These are phyloP conservation scores for Noctua janthina DNA, from an alignment of 2,888 invertebrate genomes.

Conservation along the genomic window DNA sequence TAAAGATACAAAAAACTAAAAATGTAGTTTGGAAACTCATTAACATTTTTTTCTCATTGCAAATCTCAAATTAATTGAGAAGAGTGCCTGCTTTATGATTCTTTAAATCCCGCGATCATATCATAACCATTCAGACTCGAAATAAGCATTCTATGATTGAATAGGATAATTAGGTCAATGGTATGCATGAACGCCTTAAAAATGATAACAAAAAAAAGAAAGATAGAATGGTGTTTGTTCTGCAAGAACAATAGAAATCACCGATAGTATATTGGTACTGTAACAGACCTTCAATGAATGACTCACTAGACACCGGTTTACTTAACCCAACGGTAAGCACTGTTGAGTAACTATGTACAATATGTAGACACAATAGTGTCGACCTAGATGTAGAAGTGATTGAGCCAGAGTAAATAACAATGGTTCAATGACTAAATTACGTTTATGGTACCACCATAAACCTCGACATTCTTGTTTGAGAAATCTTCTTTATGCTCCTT, in stretches of 20 bases:
- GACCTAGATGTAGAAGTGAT: constrained; percentile 47
- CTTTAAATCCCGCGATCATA: neutral
- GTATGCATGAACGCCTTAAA: constrained; percentile 5
- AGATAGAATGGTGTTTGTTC: neutral
- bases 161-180: neutral
- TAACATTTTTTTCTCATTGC: neutral
- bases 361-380: constrained; percentile 37
- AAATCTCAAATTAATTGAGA: neutral
- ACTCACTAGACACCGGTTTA: constrained; percentile 52
- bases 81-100: neutral
- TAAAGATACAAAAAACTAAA: neutral
- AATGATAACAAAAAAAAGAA: neutral
- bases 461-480: neutral
- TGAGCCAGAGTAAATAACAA: constrained; percentile 40
- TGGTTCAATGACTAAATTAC: constrained; percentile 30
- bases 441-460: neutral
- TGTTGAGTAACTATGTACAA: constrained; percentile 42
- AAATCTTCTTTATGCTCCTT: neutral
- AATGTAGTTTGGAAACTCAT: neutral
- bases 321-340: constrained; percentile 29
- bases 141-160: neutral
- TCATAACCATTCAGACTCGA: neutral
- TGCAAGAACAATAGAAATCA: constrained; percentile 35
- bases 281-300: constrained; percentile 46
- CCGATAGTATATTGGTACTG: constrained; percentile 11